These are phyloP conservation scores for Tolmerus cingulatus DNA, from an alignment of 2,888 invertebrate genomes.

Conservation along the genomic window DNA sequence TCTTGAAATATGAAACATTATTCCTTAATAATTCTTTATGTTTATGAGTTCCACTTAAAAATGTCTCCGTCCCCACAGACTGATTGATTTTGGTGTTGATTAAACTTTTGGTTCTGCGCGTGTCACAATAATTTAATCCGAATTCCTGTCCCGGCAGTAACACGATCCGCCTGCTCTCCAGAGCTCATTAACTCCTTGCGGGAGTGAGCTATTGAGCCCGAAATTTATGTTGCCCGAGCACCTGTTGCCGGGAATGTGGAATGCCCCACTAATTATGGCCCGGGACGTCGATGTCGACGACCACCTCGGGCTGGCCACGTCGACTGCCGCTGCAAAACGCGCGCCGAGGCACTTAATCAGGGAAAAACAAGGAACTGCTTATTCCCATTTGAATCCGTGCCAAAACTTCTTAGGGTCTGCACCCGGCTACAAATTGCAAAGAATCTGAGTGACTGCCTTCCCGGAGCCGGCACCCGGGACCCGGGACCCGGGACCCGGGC, in stretches of 20 bases:
- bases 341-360: background rate
- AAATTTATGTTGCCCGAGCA: background rate
- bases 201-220: background rate
- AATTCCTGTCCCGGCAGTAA: background rate
- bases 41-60: background rate
- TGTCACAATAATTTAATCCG: background rate
- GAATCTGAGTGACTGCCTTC: background rate
- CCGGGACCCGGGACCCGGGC: background rate
- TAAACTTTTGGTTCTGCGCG: background rate
- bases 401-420: background rate
- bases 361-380: background rate
- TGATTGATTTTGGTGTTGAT: background rate
- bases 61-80: background rate
- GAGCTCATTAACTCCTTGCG: background rate
- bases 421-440: background rate
- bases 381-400: background rate
- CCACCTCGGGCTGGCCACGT: background rate
- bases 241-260: background rate
- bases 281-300: background rate
- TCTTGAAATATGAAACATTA: too few species aligned
- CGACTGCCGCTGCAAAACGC: background rate
- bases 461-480: background rate
- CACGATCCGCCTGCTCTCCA: background rate
- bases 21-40: too few species aligned
- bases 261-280: background rate